Base-by-base conservation (phyloP, 1,140 invertebrate genomes). In the Orchestia grillus region DNA sequence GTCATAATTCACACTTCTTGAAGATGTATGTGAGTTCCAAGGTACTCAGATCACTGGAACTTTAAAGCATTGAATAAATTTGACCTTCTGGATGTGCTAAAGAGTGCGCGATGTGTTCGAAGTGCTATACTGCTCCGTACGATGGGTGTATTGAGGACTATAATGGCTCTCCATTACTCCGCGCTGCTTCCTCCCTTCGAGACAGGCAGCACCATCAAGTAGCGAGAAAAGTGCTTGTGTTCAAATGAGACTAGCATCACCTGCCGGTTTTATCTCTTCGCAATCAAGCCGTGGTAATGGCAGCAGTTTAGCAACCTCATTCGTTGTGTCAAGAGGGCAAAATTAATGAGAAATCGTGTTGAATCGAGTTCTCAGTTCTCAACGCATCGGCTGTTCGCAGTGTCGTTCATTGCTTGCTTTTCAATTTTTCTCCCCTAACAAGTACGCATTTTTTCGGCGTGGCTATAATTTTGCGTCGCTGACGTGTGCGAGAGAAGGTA, bases 181-280 rank as follows among this genome's bases (percentile, higher is more conserved):
- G 62, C 62, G 36, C 62, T 19, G 62, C 62, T 77, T 77, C 62
- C 28, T 19, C 11, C 62, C 62, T 36, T 28, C 36, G 11, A 8
- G 62, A 77, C 11, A 77, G 62, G 28, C 36, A 77, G 28, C 1
- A 23, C 11, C 62, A 77, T 77, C 1, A 77, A 77, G 28, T 36
- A 77, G 62, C 36, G 62, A 77, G 62, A 77, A 77, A 77, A 77
- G 36, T 77, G 28, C 62, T 77, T 77, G 62, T 77, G 28, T 77
- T 15, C 62, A 3, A 91, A 91, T 91, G 15, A 91, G 15, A 91
- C 88, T 91, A 42, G 88, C 88, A 43, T 8, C 88, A 43, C 44
- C 88, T 91, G 88, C 88, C 36, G 88, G 42, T 91, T 11, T 42
- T 91, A 91, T 91, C 88, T 91, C 88, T 42, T 43, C 28, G 88